These are phyloP conservation scores for Nansenia antarctica DNA, from an alignment of 2,113 vertebrate species.

Conservation along the genomic window DNA sequence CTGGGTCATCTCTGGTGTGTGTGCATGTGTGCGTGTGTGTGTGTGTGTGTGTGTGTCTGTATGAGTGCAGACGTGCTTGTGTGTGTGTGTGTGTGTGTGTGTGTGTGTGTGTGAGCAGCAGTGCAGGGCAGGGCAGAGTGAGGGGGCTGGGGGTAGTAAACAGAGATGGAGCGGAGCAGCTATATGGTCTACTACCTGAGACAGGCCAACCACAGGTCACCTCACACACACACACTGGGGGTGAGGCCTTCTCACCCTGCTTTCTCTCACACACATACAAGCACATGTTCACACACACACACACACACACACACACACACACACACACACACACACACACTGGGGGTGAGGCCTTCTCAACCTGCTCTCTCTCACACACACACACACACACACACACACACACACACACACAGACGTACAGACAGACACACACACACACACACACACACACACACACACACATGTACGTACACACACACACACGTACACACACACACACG, in stretches of 20 bases:
- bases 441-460: slow-evolving; percentile 4
- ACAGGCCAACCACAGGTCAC: slow-evolving; percentile 61
- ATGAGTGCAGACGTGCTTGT: neutral
- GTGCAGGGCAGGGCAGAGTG: slow-evolving; percentile 23
- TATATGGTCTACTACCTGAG: slow-evolving; percentile 54
- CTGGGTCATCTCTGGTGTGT: no score
- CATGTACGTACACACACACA: neutral
- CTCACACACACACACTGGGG: slow-evolving; percentile 31
- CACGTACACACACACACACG: neutral
- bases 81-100: slow-evolving; percentile 1
- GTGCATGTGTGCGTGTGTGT: no score
- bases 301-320: neutral
- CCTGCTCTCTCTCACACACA: neutral
- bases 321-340: slow-evolving; percentile 25
- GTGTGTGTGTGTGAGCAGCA: slow-evolving; percentile 16
- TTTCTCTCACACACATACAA: neutral
- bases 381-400: neutral
- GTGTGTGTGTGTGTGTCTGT: neutral
- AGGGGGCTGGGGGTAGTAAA: slow-evolving; percentile 50
- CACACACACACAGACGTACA: neutral
- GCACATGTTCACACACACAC: neutral
- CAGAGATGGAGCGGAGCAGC: slow-evolving; percentile 57
- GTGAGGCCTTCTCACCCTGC: neutral
- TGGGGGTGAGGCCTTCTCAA: neutral
- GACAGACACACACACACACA: slow-evolving; percentile 19